Evolutionary conservation across 2,113 vertebrate genomes (phyloP), one percentile per base, ranked within the genome.

Genomic region (Formicarius rufipectus): DNA sequence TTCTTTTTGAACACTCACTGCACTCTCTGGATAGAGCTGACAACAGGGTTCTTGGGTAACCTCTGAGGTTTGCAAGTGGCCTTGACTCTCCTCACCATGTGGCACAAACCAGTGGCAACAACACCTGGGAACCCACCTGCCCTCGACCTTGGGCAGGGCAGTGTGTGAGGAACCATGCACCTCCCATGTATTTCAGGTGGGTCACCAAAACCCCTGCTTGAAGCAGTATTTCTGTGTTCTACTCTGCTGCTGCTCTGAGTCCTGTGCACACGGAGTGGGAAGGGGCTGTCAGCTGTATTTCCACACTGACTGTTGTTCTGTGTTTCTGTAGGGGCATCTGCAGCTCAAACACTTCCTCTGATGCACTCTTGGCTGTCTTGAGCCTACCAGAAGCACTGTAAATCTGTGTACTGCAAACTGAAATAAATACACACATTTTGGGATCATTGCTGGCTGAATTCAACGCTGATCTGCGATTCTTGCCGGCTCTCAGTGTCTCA

Each of bases 31-130:
- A 3, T 6, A 30, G 68, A 68, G 37, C 39, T 30, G 40, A 20
- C 53, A 60, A 3, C 1, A 0, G 21, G 14, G 13, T 27, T 24
- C 62, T 25, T 30, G 40, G 58, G 44, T 37, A 13, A 6, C 17
- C 5, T 2, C n/a, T 67, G 5, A 2, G 14, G 59, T 28, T 64
- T 11, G 14, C 6, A 1, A 6, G 0, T 1, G 45, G 31, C 35
- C 21, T 33, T 28, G 23, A 1, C 7, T 33, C 62, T 84, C 45
- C 3, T 1, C 2, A 2, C 10, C 2, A 1, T 0, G 0, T 10
- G 9, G 24, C n/a, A 4, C 0, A 22, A 72, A 42, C 59, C 53
- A 35, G 23, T 6, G 12, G 25, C 66, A 39, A 1, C 6, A 1
- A 0, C 45, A 14, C 74, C n/a, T 4, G 9, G 6, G 20, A 44